Percentiles rank a stretch among this genome's conserved stretches.
Conservation (phyloP, 92 coral and sea anemone genomes). For the Palythoa grandis region DNA sequence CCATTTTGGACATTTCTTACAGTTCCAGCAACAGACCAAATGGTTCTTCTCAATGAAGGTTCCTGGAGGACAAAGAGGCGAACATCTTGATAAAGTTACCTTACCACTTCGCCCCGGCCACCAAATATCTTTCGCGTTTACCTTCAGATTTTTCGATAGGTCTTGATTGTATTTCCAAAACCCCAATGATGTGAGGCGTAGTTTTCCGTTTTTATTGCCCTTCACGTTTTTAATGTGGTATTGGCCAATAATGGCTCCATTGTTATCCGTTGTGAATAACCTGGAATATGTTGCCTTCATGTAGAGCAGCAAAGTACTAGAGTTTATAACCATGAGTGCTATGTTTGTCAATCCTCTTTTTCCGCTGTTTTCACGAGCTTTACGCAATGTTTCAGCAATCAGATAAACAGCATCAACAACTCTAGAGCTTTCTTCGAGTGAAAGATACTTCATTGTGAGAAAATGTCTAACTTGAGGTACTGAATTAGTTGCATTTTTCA, state of each 20-base stretch:
- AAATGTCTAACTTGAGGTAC: neutral
- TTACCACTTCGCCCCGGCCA: slow-evolving; percentile 64
- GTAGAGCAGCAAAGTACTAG: neutral
- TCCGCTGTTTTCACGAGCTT: neutral
- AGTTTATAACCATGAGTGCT: neutral
- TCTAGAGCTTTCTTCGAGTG: slow-evolving; percentile 20
- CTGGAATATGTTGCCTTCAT: neutral
- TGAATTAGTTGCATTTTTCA: neutral
- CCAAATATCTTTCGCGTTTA: slow-evolving; percentile 34
- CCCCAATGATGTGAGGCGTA: slow-evolving; percentile 56
- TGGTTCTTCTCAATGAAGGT: slow-evolving; percentile 49
- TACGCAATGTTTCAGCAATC: slow-evolving; percentile 9
- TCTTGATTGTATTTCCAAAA: slow-evolving; percentile 53
- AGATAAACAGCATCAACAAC: slow-evolving; percentile 20
- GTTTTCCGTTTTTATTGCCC: neutral
- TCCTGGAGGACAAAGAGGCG: slow-evolving; percentile 72
- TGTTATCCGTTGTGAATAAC: neutral
- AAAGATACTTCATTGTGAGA: neutral
- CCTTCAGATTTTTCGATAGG: neutral
- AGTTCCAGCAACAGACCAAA: slow-evolving; percentile 75
- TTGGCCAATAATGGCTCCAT: slow-evolving; percentile 28
- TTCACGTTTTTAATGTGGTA: slow-evolving; percentile 45
- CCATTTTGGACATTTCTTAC: slow-evolving; percentile 78
- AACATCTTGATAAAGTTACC: slow-evolving; percentile 69
- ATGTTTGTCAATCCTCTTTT: neutral